Evolutionary conservation across 2,888 invertebrate genomes (phyloP).

Genomic region (Theodoxus fluviatilis): DNA sequence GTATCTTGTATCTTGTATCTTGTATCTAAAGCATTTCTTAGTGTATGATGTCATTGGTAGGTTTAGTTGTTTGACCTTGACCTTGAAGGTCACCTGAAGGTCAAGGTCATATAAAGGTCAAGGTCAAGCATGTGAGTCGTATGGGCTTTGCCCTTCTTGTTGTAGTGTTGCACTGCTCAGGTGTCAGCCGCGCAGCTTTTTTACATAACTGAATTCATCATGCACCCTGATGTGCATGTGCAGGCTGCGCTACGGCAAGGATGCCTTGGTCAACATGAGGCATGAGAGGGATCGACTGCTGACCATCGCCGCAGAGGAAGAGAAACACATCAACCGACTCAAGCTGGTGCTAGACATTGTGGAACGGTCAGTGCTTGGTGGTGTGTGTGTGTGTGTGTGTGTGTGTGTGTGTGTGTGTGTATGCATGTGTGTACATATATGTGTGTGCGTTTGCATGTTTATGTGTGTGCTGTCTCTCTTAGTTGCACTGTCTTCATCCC

Average conservation of each 20-base stretch:
- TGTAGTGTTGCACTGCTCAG: neutral
- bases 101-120: too few species aligned
- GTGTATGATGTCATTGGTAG: too few species aligned
- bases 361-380: conserved; percentile 65
- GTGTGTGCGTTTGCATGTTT: too few species aligned
- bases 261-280: conserved; percentile 80
- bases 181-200: neutral
- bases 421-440: too few species aligned
- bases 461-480: too few species aligned
- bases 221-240: conserved; percentile 27
- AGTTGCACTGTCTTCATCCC: too few species aligned
- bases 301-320: conserved; percentile 76
- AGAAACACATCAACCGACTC: conserved; percentile 76
- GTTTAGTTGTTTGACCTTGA: too few species aligned
- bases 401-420: conserved; percentile 50
- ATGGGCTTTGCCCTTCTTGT: too few species aligned
- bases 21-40: too few species aligned
- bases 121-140: too few species aligned
- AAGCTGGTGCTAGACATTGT: conserved; percentile 76
- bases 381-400: conserved; percentile 18
- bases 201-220: neutral
- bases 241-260: conserved; percentile 76
- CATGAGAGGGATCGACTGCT: conserved; percentile 79
- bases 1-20: too few species aligned
- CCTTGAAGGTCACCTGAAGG: too few species aligned